A percentile compares a stretch with the other conserved stretches of the same genome.
Evolutionary conservation across 2,888 invertebrate genomes (phyloP).

Genomic region (Netelia inedita): DNA sequence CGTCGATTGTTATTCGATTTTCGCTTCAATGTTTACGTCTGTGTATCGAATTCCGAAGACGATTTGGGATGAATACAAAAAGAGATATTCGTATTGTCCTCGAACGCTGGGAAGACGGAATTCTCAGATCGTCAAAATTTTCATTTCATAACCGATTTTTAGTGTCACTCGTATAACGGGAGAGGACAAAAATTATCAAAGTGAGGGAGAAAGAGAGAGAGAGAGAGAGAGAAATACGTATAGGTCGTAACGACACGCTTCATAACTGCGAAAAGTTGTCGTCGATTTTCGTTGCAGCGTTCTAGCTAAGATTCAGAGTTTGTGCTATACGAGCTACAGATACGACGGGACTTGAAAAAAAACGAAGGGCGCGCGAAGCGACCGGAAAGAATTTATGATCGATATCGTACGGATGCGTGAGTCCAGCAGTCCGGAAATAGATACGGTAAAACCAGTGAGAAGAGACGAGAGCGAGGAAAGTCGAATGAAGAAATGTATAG

Average conservation of each 20-base stretch:
- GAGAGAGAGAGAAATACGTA: too few species aligned
- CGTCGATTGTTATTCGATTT: too few species aligned
- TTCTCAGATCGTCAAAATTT: neutral
- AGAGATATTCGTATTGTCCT: neutral
- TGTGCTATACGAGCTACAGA: neutral
- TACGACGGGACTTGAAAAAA: slow-evolving; percentile 3
- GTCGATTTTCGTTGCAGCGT: neutral
- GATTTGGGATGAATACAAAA: neutral
- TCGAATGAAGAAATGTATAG: slow-evolving; percentile 8
- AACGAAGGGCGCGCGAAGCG: neutral
- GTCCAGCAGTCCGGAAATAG: slow-evolving; percentile 20
- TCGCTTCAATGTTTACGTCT: too few species aligned
- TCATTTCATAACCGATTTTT: slow-evolving; percentile 31
- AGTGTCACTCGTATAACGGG: slow-evolving; percentile 25
- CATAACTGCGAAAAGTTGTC: neutral
- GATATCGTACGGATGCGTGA: slow-evolving; percentile 62
- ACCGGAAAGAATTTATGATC: slow-evolving; percentile 73
- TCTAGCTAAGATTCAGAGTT: neutral
- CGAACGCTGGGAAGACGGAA: neutral
- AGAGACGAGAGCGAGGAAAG: slow-evolving; percentile 13
- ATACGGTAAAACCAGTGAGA: neutral
- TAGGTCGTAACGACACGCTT: neutral
- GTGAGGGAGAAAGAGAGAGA: neutral
- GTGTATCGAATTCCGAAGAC: neutral
- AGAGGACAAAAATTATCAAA: slow-evolving; percentile 15